Base-by-base conservation (phyloP, 2,888 invertebrate species). In the Thymelicus sylvestris region DNA sequence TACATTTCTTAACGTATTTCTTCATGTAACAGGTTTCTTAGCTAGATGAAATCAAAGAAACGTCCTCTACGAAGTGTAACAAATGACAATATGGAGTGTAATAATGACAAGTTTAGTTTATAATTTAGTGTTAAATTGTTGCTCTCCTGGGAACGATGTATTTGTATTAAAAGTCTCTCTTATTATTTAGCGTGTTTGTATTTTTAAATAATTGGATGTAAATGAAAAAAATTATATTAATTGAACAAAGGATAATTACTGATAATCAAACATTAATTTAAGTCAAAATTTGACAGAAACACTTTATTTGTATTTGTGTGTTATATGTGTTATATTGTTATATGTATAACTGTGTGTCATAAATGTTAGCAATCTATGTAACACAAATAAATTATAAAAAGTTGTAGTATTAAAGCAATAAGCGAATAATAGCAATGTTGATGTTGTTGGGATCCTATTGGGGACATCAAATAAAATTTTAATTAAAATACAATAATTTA, bases 1-100 rank as follows among this genome's bases (percentile, higher is more conserved):
- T 24, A 24, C 4, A 55, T 24, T 10, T 7, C 7, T 19, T 55
- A 10, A 24, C 24, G 1, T 55, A 8, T 2, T 55, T 15, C 2
- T n/a, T 15, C 13, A 50, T n/a, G 13, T 7, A 24, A 48, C 24
- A 63, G 7, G 63, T 50, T 50, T 79, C 78, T 79, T 82, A 87
- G 90, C 90, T 91, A 91, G 91, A 91, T 86, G 78, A 90, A 87
- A 91, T 91, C 91, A 91, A 91, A 91, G 88, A 89, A 79, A 89
- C 88, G 90, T 90, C 90, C 90, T 86, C 71, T 74, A 84, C 85
- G 83, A 86, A 85, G 85, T 86, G 86, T 88, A 88, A 88, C 86
- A 86, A 84, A 86, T 83, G 90, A 90, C 90, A 90, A 90, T 91
- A 90, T 89, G 38, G 76, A 82, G 82, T 88, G 86, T 89, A 59